A percentile compares a stretch with the other conserved stretches of the same genome.
Conservation (phyloP, 2,888 invertebrate species). For the Heliconius charithonia region DNA sequence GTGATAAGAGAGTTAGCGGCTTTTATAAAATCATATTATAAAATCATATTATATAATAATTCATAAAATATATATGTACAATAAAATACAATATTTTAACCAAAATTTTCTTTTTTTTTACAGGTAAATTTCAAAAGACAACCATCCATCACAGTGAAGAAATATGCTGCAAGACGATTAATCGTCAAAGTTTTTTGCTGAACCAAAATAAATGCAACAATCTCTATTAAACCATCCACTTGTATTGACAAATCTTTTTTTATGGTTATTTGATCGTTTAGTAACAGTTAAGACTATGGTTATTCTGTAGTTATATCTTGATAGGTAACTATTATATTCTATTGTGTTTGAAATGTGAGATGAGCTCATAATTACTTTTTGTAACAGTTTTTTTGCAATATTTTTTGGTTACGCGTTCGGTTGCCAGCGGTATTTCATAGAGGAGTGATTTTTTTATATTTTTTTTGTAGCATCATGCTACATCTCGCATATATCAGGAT, state of each 20-base stretch:
- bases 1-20: too few species aligned
- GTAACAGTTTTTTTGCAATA: background rate
- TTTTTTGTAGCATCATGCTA: background rate
- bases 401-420: background rate
- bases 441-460: background rate
- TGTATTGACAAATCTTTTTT: slow-evolving; percentile 19
- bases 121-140: slow-evolving; percentile 31
- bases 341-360: slow-evolving; percentile 13
- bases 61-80: background rate
- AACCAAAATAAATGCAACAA: slow-evolving; percentile 12
- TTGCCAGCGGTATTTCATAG: background rate
- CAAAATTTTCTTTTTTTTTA: slow-evolving; percentile 8
- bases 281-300: background rate
- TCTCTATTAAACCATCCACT: slow-evolving; percentile 18
- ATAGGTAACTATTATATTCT: background rate
- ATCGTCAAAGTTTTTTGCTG: slow-evolving; percentile 17
- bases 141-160: slow-evolving; percentile 14
- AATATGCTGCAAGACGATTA: slow-evolving; percentile 7
- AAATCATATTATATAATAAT: too few species aligned
- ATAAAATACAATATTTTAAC: background rate
- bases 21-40: too few species aligned
- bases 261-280: slow-evolving; percentile 5
- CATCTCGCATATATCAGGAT: background rate
- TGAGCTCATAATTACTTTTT: background rate
- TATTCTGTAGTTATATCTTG: background rate